A percentile compares a stretch with the other conserved stretches of the same genome.
Conservation (phyloP, 1,140 invertebrate species). For the Heliconius nattereri region DNA sequence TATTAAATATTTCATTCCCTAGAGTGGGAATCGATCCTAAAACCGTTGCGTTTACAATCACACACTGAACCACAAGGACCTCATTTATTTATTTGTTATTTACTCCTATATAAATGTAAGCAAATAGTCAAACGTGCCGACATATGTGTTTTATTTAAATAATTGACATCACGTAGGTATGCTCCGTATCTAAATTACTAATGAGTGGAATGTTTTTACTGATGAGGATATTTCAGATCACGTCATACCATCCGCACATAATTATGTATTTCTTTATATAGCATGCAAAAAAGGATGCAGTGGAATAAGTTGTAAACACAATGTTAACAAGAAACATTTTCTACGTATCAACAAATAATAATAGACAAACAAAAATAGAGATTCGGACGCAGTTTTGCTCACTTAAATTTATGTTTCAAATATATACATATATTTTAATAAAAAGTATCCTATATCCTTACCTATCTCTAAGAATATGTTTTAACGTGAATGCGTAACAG, state of each 20-base stretch:
- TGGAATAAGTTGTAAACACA: background rate
- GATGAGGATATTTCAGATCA: conserved; percentile 33
- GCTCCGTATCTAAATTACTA: conserved; percentile 36
- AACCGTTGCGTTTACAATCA: too few relatives aligned
- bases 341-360: background rate
- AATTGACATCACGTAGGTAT: background rate
- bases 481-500: background rate
- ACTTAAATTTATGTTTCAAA: too few relatives aligned
- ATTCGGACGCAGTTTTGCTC: too few relatives aligned
- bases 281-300: conserved; percentile 1
- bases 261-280: background rate
- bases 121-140: background rate
- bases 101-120: background rate
- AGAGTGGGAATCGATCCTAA: too few relatives aligned
- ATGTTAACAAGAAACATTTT: background rate
- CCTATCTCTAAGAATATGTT: too few relatives aligned
- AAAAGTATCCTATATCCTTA: too few relatives aligned
- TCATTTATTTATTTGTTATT: too few relatives aligned
- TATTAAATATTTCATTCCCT: too few relatives aligned
- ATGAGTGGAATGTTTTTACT: conserved; percentile 25
- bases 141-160: conserved; percentile 19
- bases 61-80: too few relatives aligned
- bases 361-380: too few relatives aligned
- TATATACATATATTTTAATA: too few relatives aligned
- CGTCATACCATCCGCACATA: conserved; percentile 4